Conservation (phyloP, 2,797 vertebrate genomes). For the Peromyscus attwateri region DNA sequence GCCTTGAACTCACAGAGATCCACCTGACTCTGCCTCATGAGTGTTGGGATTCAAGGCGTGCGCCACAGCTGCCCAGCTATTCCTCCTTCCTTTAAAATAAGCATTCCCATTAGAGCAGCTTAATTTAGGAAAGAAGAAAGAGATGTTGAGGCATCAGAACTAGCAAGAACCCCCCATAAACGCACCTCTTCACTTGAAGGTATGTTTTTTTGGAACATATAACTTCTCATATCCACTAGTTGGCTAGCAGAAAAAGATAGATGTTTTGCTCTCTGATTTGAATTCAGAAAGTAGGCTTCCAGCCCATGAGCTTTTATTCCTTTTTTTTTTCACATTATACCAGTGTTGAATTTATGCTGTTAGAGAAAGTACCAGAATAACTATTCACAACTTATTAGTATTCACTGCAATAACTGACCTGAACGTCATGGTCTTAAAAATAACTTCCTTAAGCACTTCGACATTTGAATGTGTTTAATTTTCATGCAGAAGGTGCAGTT, state of each 20-base stretch:
- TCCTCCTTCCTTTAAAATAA: slow-evolving; percentile 44
- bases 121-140: neutral
- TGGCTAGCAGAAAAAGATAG: slow-evolving; percentile 44
- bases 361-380: slow-evolving; percentile 46
- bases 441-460: slow-evolving; percentile 37
- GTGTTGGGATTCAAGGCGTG: too few relatives aligned
- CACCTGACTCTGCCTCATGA: too few relatives aligned
- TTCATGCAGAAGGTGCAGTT: slow-evolving; percentile 50
- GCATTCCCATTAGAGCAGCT: slow-evolving; percentile 10
- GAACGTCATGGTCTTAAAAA: slow-evolving; percentile 62
- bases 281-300: slow-evolving; percentile 22
- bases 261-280: slow-evolving; percentile 19
- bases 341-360: slow-evolving; percentile 41
- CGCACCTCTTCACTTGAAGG: neutral
- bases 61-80: neutral
- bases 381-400: slow-evolving; percentile 27
- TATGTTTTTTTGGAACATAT: slow-evolving; percentile 12
- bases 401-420: slow-evolving; percentile 47
- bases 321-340: neutral
- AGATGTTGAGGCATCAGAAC: slow-evolving; percentile 54
- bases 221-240: neutral
- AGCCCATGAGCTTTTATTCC: slow-evolving; percentile 3
- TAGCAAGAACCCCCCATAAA: slow-evolving; percentile 21
- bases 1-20: too few relatives aligned
- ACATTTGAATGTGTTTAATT: slow-evolving; percentile 55